These are phyloP conservation scores for Strigops habroptila DNA, from an alignment of 2,113 vertebrate species.

Conservation along the genomic window DNA sequence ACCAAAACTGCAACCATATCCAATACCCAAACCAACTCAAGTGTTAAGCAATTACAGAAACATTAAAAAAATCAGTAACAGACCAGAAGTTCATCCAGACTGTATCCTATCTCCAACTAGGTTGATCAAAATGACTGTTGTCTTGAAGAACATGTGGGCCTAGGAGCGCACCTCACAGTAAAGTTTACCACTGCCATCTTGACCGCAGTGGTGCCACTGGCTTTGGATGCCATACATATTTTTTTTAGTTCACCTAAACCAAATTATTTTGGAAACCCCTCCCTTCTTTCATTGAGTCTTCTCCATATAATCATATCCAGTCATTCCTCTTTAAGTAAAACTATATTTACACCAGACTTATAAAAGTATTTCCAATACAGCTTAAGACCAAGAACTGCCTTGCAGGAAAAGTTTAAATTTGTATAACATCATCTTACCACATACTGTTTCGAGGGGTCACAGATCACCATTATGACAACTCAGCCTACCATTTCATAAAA, in stretches of 20 bases:
- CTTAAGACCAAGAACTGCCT: neutral
- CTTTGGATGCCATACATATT: neutral
- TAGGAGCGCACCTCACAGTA: neutral
- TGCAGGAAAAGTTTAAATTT: neutral
- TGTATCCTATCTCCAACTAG: neutral
- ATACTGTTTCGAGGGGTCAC: neutral
- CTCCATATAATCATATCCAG: neutral
- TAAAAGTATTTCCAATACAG: neutral
- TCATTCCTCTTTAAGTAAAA: neutral
- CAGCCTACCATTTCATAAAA: neutral
- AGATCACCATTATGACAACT: neutral
- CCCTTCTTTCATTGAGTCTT: neutral
- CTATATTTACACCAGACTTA: neutral
- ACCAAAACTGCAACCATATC: neutral
- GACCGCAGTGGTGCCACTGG: neutral
- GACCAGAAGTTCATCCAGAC: neutral
- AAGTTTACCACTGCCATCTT: neutral
- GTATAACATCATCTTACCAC: neutral
- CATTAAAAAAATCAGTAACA: neutral
- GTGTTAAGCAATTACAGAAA: neutral
- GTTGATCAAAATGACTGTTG: neutral
- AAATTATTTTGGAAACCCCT: neutral
- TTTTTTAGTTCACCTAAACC: neutral
- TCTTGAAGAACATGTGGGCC: accelerated
- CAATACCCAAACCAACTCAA: neutral